Conservation (phyloP, 2,113 vertebrate species). For the Chaetodon trifascialis region DNA sequence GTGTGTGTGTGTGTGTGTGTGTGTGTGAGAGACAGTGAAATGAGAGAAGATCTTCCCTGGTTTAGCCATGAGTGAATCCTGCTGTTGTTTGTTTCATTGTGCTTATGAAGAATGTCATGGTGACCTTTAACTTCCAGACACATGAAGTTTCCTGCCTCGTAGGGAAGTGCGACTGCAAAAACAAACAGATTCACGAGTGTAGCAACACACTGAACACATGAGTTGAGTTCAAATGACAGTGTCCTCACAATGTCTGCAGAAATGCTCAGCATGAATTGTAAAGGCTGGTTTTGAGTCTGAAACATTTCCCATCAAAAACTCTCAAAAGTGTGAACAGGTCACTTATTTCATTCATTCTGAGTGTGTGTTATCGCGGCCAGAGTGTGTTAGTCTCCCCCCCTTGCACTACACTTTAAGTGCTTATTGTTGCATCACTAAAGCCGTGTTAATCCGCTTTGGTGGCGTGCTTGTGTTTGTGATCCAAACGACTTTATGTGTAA, state of each 20-base stretch:
- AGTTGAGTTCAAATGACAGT: background rate
- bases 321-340: background rate
- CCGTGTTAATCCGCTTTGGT: slow-evolving; percentile 51
- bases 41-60: background rate
- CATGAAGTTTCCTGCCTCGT: too few species aligned
- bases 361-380: background rate
- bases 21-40: background rate
- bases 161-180: too few species aligned
- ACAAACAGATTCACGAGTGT: background rate
- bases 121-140: too few species aligned
- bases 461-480: slow-evolving; percentile 38
- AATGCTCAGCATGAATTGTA: background rate
- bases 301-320: background rate
- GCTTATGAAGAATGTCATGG: too few species aligned
- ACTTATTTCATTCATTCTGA: background rate
- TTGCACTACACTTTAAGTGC: slow-evolving; percentile 24
- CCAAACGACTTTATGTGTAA: slow-evolving; percentile 52
- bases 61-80: background rate
- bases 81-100: background rate
- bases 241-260: background rate
- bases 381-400: slow-evolving; percentile 7
- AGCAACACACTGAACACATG: background rate
- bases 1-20: too few species aligned
- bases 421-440: slow-evolving; percentile 57
- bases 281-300: background rate